Conservation (phyloP, 2,113 vertebrate species). For the Xenopus borealis region DNA sequence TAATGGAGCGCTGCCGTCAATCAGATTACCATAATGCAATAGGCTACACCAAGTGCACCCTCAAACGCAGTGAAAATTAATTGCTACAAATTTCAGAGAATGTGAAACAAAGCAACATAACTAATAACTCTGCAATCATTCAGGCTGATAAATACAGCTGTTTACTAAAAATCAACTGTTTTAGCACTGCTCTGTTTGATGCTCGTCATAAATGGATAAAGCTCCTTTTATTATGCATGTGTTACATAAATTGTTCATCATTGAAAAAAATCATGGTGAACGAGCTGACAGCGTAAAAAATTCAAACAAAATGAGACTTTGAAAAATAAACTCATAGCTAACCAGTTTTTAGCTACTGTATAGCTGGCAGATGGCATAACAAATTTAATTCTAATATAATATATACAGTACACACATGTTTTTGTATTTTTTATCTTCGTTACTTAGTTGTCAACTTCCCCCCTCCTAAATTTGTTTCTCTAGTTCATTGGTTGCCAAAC, state of each 20-base stretch:
- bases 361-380: too few relatives aligned
- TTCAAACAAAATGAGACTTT: too few relatives aligned
- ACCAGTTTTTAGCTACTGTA: too few relatives aligned
- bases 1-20: conserved; percentile 7
- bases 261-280: neutral
- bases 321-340: too few relatives aligned
- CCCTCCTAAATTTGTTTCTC: too few relatives aligned
- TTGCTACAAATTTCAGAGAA: conserved; percentile 24
- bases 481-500: too few relatives aligned
- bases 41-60: conserved; percentile 23
- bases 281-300: too few relatives aligned
- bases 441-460: too few relatives aligned
- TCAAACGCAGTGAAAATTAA: conserved; percentile 25
- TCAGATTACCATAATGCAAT: conserved; percentile 35
- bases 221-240: neutral
- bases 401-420: too few relatives aligned
- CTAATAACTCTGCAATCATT: conserved; percentile 11
- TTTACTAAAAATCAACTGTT: conserved; percentile 8
- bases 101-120: conserved; percentile 25
- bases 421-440: too few relatives aligned
- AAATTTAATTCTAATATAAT: too few relatives aligned
- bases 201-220: neutral
- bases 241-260: neutral
- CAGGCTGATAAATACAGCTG: conserved; percentile 11
- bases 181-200: neutral